These are phyloP conservation scores for Formica selysi DNA, from an alignment of 1,140 invertebrate genomes.

Conservation along the genomic window DNA sequence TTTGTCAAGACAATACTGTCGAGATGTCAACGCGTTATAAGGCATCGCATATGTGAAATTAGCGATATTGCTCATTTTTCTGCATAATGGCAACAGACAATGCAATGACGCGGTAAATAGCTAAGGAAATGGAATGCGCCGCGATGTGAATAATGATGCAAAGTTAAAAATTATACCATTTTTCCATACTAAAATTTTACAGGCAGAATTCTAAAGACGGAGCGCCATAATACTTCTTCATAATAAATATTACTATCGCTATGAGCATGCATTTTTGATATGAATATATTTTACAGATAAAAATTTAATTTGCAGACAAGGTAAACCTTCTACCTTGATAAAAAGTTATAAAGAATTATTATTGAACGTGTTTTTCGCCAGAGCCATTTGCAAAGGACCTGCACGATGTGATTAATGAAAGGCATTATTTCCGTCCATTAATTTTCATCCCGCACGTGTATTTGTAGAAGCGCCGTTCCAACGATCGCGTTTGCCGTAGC, in stretches of 20 bases:
- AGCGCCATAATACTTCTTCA: too few species aligned
- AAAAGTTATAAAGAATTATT: slow-evolving; percentile 45
- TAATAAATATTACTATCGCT: not conserved
- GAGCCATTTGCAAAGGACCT: not conserved
- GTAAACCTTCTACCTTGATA: not conserved
- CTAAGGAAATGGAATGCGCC: not conserved
- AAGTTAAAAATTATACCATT: slow-evolving; percentile 39
- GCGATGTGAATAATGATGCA: slow-evolving; percentile 30
- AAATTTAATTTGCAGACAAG: slow-evolving; percentile 25
- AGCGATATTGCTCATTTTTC: slow-evolving; percentile 4
- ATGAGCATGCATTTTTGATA: not conserved
- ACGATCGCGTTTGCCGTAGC: slow-evolving; percentile 20
- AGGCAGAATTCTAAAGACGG: too few species aligned
- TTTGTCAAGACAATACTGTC: slow-evolving; percentile 56
- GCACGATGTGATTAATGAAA: slow-evolving; percentile 54
- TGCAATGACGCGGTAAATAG: slow-evolving; percentile 19
- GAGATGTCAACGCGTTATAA: slow-evolving; percentile 3
- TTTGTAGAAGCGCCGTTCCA: slow-evolving; percentile 33
- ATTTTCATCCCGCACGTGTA: slow-evolving; percentile 49
- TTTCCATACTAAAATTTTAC: not conserved
- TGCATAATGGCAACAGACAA: slow-evolving; percentile 4
- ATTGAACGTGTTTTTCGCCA: slow-evolving; percentile 28
- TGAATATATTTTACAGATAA: not conserved
- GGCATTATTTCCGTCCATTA: slow-evolving; percentile 55
- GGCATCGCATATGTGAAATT: not conserved